Conservation (phyloP, 2,888 invertebrate genomes). For the Patella depressa region DNA sequence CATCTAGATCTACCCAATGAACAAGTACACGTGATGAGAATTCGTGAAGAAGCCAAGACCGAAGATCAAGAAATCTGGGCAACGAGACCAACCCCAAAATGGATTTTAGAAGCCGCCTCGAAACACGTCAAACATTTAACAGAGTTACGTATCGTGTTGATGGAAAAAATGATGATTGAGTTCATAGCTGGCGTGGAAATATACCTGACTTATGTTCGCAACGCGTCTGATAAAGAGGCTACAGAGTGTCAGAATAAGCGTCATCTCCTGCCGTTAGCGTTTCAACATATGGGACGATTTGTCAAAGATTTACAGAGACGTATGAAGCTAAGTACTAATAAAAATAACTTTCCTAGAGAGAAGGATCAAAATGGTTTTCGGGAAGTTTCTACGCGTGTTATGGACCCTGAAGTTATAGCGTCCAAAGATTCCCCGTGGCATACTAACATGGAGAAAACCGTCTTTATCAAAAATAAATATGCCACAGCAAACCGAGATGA, state of each 20-base stretch:
- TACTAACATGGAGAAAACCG: neutral
- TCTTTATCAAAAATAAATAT: no score
- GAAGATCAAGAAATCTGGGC: conserved; percentile 57
- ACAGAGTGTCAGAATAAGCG: conserved; percentile 38
- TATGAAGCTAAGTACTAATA: neutral
- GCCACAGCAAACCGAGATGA: no score
- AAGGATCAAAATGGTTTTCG: neutral
- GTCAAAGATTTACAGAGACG: neutral
- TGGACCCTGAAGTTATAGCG: neutral
- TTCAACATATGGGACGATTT: conserved; percentile 37
- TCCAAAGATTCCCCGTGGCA: neutral
- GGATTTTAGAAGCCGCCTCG: conserved; percentile 50
- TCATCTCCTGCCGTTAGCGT: conserved; percentile 48
- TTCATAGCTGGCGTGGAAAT: conserved; percentile 63
- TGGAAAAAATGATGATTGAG: conserved; percentile 62
- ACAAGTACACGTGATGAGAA: conserved; percentile 48
- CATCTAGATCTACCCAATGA: conserved; percentile 53
- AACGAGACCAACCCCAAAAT: conserved; percentile 48
- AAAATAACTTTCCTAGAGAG: neutral
- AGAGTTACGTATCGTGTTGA: conserved; percentile 52
- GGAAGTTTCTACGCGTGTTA: neutral
- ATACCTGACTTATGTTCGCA: conserved; percentile 58
- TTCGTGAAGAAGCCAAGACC: conserved; percentile 43
- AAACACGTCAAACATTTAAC: conserved; percentile 56
- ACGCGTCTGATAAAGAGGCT: conserved; percentile 47